These are phyloP conservation scores for Axea sp. DNA, from an alignment of 2,888 invertebrate genomes.

Conservation along the genomic window DNA sequence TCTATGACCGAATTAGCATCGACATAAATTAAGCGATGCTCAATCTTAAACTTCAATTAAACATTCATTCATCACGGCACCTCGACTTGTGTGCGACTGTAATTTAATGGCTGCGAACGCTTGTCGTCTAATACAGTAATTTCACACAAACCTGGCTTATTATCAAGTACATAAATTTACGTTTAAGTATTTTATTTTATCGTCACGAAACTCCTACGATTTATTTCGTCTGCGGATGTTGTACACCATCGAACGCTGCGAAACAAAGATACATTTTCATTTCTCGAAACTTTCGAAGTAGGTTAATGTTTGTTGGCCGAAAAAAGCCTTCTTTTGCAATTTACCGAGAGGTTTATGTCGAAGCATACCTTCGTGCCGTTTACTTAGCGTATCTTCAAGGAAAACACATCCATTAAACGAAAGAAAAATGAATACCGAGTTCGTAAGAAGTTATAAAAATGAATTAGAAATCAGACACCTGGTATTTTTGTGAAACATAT, in stretches of 20 bases:
- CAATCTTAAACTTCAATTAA: conserved; percentile 25
- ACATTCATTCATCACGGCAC: conserved; percentile 1
- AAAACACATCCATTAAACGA: conserved; percentile 18
- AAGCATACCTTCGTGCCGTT: conserved; percentile 8
- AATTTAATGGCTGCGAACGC: conserved; percentile 2
- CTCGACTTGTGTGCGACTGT: background rate
- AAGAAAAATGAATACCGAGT: too few species aligned
- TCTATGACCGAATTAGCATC: conserved; percentile 17
- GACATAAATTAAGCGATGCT: conserved; percentile 12
- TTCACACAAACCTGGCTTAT: conserved; percentile 9
- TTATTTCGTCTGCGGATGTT: conserved; percentile 6
- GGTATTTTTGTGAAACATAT: too few species aligned
- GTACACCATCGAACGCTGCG: conserved; percentile 1
- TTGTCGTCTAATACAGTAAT: conserved; percentile 7
- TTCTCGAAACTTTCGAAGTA: conserved; percentile 17
- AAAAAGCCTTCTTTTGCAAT: conserved; percentile 38
- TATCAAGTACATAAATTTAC: conserved; percentile 25
- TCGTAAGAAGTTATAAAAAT: background rate
- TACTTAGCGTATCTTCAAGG: conserved; percentile 7
- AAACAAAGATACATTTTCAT: conserved; percentile 27
- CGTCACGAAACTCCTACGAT: conserved; percentile 13
- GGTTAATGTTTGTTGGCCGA: conserved; percentile 16
- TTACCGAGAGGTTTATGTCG: conserved; percentile 19
- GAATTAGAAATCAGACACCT: too few species aligned
- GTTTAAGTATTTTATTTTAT: conserved; percentile 10